Evolutionary conservation across 2,797 vertebrate species (phyloP).

Genomic region (Alectoris magna): DNA sequence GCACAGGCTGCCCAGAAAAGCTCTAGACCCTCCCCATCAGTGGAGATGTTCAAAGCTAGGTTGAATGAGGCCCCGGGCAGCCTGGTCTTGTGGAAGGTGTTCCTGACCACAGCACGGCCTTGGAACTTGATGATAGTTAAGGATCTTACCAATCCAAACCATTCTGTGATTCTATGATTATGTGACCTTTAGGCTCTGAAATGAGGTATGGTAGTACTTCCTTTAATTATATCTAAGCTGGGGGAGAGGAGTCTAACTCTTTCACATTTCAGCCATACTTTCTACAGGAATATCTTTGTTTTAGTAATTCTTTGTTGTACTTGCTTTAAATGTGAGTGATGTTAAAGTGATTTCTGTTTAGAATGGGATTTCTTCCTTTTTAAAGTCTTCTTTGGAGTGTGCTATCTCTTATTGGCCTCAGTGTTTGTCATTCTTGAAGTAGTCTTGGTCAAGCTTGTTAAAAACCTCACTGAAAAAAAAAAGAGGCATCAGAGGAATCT

Average conservation of each 20-base stretch:
- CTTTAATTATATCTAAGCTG: background rate
- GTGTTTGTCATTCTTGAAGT: background rate
- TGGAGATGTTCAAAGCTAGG: background rate
- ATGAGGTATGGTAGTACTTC: background rate
- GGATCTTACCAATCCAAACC: background rate
- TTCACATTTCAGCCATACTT: background rate
- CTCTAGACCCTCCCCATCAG: background rate
- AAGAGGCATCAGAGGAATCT: rapidly evolving
- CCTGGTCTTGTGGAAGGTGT: background rate
- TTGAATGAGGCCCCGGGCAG: background rate
- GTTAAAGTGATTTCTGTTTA: background rate
- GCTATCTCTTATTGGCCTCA: background rate
- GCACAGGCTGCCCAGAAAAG: background rate
- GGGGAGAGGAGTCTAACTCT: background rate
- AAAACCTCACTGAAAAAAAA: background rate
- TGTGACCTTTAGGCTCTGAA: background rate
- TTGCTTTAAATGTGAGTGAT: background rate
- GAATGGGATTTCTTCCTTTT: background rate
- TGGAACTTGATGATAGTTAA: background rate
- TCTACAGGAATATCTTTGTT: background rate
- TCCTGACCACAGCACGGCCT: background rate
- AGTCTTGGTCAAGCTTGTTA: background rate
- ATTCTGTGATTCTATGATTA: background rate
- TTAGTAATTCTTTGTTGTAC: background rate
- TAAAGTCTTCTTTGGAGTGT: background rate